phyloP scores from a whole-genome alignment of 2,888 invertebrate species.

The Blastobasis lacticolella region DNA sequence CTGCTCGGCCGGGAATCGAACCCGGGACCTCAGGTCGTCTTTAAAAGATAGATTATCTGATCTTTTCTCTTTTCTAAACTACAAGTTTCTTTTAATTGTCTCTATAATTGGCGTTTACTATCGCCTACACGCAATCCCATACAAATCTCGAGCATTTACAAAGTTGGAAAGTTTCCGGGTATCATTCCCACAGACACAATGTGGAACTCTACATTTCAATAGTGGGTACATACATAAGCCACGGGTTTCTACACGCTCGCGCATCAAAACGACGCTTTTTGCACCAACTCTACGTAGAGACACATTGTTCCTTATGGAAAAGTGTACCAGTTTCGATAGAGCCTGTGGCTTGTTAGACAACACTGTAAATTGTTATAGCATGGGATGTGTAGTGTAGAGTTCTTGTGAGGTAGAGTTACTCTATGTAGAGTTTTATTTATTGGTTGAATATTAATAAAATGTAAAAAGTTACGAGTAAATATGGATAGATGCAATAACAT shows the following conservation, averaged over 20 bases:
- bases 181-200: conserved; percentile 36
- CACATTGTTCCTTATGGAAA: conserved; percentile 28
- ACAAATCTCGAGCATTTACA: conserved; percentile 11
- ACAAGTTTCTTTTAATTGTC: background rate
- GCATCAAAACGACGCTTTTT: conserved; percentile 24
- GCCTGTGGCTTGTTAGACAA: no score
- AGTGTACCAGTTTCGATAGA: background rate
- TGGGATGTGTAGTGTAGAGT: no score
- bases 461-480: no score
- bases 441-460: no score
- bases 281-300: conserved; percentile 18
- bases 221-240: background rate
- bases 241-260: conserved; percentile 23
- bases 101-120: background rate
- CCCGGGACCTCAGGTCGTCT: no score
- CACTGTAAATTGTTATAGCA: no score
- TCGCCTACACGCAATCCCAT: conserved; percentile 18
- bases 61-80: background rate
- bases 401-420: no score
- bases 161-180: conserved; percentile 49
- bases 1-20: no score
- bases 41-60: no score
- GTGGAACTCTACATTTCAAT: background rate
- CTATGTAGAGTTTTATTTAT: no score
- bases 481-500: no score